These are phyloP conservation scores for Sarcophaga peregrina DNA, from an alignment of 1,140 invertebrate genomes.

Conservation along the genomic window DNA sequence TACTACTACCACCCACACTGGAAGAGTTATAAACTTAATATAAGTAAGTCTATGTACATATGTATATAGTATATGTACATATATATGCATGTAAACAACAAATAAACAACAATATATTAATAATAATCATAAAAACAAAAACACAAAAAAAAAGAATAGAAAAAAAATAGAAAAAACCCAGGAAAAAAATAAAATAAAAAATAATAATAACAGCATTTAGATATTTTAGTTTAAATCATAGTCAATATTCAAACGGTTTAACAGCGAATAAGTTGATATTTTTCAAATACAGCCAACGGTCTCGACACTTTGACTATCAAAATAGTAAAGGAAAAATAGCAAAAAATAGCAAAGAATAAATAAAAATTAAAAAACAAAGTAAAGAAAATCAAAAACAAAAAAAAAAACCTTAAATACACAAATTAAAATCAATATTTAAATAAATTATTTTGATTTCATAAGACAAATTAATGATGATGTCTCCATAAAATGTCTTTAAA, in stretches of 20 bases:
- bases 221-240: conserved; percentile 16
- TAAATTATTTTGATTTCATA: no score
- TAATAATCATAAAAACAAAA: conserved; percentile 10
- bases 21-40: conserved; percentile 8
- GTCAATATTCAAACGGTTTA: conserved; percentile 13
- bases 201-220: neutral
- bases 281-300: neutral
- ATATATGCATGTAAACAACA: neutral
- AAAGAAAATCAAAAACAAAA: neutral
- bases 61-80: neutral
- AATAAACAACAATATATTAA: conserved; percentile 11
- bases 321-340: neutral
- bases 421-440: no score
- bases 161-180: neutral
- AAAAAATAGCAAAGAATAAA: no score
- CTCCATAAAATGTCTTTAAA: neutral
- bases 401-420: neutral
- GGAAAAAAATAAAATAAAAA: neutral
- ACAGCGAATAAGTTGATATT: conserved; percentile 10
- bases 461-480: neutral
- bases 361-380: neutral
- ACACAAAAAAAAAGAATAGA: neutral
- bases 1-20: neutral
- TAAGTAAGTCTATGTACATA: neutral
- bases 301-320: neutral